These are phyloP conservation scores for Phanerotoma sp. DNA, from an alignment of 2,888 invertebrate species.

Conservation along the genomic window DNA sequence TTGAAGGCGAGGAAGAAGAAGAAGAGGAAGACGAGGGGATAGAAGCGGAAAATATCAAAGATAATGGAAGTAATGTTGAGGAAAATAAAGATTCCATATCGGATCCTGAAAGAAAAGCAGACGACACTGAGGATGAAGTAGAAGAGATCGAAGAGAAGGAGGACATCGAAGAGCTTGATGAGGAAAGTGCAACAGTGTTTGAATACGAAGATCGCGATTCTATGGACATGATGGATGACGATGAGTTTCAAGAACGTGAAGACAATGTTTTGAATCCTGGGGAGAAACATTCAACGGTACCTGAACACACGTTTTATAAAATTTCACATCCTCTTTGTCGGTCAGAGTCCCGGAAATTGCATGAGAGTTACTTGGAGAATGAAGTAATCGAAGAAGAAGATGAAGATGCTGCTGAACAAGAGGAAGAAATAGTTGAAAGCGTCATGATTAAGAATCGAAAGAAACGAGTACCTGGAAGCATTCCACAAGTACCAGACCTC, in stretches of 20 bases:
- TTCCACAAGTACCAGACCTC: slow-evolving; percentile 24
- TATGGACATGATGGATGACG: slow-evolving; percentile 48
- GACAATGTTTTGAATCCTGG: neutral
- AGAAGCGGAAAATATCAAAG: slow-evolving; percentile 26
- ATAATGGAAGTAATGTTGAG: slow-evolving; percentile 25
- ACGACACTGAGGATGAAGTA: slow-evolving; percentile 17
- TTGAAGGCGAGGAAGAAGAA: slow-evolving; percentile 35
- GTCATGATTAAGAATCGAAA: slow-evolving; percentile 9
- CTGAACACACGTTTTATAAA: neutral
- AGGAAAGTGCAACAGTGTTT: slow-evolving; percentile 44
- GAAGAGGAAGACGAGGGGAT: slow-evolving; percentile 32
- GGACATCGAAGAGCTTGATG: slow-evolving; percentile 52
- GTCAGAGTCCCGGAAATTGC: neutral
- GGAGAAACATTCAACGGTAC: neutral
- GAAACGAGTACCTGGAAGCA: slow-evolving; percentile 25
- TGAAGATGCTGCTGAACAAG: slow-evolving; percentile 27
- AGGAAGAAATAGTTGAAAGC: slow-evolving; percentile 20
- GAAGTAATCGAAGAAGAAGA: slow-evolving; percentile 32
- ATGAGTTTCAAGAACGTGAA: neutral
- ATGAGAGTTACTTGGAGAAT: neutral
- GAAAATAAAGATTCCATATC: neutral
- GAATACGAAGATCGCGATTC: slow-evolving; percentile 50
- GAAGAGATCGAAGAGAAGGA: slow-evolving; percentile 57
- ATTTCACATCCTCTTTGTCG: neutral
- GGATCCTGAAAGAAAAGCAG: neutral